Evolutionary conservation across 2,113 vertebrate genomes (phyloP).

Genomic region (Rousettus leschenaultii): DNA sequence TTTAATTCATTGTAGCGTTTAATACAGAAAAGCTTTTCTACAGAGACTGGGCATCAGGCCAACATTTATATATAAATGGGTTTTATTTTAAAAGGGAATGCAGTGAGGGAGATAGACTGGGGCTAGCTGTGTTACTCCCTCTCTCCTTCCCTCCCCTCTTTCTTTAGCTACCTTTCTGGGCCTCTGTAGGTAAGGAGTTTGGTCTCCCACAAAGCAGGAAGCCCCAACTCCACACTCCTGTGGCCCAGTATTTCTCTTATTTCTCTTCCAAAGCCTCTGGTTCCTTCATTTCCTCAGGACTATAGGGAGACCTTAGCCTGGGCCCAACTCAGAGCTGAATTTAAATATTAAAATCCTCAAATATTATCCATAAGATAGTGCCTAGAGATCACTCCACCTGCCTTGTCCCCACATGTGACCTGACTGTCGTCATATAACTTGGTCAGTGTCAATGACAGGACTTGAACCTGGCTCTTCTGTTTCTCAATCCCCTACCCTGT

Average conservation of each 20-base stretch:
- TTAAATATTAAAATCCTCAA: not conserved
- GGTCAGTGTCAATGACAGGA: not conserved
- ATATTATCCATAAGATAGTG: not conserved
- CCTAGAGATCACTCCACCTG: not conserved
- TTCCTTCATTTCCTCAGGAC: not conserved
- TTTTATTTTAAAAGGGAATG: conserved; percentile 88
- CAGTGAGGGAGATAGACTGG: conserved; percentile 82
- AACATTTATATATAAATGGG: conserved; percentile 88
- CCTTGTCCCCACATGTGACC: not conserved
- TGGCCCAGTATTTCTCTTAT: not conserved
- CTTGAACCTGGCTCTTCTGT: not conserved
- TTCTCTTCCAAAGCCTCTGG: not conserved
- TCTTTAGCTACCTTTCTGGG: conserved; percentile 59
- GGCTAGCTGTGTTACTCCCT: conserved; percentile 72
- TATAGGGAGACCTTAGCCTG: not conserved
- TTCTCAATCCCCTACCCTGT: not conserved
- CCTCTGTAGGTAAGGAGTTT: conserved; percentile 18
- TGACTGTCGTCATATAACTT: not conserved
- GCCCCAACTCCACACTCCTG: not conserved
- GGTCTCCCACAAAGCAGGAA: conserved; percentile 33
- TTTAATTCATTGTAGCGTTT: conserved; percentile 89
- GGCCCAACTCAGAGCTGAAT: not conserved
- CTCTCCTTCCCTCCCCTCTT: conserved; percentile 37
- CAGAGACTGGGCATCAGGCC: conserved; percentile 87
- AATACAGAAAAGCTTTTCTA: conserved; percentile 89